Evolutionary conservation across 2,888 invertebrate genomes (phyloP), one percentile per base, ranked within the genome.

Genomic region (Keiferia lycopersicella): DNA sequence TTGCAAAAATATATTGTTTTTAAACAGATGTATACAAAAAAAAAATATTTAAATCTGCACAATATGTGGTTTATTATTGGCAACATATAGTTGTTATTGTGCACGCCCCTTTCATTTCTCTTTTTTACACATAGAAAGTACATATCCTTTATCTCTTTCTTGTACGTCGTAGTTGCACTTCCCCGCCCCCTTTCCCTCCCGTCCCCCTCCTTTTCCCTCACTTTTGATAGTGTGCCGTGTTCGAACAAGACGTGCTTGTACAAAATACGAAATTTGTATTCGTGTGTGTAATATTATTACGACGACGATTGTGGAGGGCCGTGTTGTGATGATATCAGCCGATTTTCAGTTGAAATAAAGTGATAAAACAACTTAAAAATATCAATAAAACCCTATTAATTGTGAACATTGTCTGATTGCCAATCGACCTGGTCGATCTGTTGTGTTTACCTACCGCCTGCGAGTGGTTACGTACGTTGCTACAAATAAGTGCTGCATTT

Each of bases 401-500:
- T 66, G 66, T 66, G 69, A 65, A 22, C 53, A 38, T 48, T n/a
- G 20, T 4, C 16, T 39, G 45, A 14, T 20, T 26, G 26, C 8
- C 63, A 45, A 67, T 16, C 65, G 61, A 66, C 63, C 4, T 22
- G 22, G 14, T 12, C 22, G 14, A 67, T 64, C 67, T 61, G 67
- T 61, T 67, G 66, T 66, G 64, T 66, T 67, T 69, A 65, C 57
- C 66, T 26, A 51, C 51, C 12, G 41, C 68, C 65, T 73, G 69
- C 65, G 69, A 73, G 71, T 77, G 78, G 74, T 45, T n/a, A n/a
- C 45, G 77, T 69, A 74, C 74, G 71, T 81, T 77, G 75, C 76
- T 80, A 65, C 75, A 77, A 69, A 75, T 74, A 78, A 63, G 80
- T 83, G 82, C 87, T 87, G 86, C 84, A 83, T 86, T 91, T 92